These are phyloP conservation scores for Acheta domesticus DNA, from an alignment of 2,888 invertebrate species.

Conservation along the genomic window DNA sequence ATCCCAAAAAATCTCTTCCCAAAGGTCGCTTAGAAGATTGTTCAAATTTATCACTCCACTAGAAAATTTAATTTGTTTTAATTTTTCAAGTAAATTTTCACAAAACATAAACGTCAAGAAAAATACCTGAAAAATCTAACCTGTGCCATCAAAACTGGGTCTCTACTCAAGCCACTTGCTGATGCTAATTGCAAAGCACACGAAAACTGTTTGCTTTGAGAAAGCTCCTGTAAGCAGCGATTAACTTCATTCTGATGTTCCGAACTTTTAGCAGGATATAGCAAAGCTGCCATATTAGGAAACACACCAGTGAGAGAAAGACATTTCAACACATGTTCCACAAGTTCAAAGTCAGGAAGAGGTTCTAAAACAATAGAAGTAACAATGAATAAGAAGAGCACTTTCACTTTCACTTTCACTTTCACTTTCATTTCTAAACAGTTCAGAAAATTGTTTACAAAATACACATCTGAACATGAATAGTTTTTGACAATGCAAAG, in stretches of 20 bases:
- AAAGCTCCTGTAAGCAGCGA: slow-evolving; percentile 55
- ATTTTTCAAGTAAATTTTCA: too few relatives aligned
- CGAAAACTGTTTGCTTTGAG: slow-evolving; percentile 53
- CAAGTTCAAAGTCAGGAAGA: slow-evolving; percentile 29
- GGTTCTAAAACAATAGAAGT: slow-evolving; percentile 3
- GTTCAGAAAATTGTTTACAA: background rate
- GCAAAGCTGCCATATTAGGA: slow-evolving; percentile 28
- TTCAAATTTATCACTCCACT: slow-evolving; percentile 56
- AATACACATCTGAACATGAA: too few relatives aligned
- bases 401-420: background rate
- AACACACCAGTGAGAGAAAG: slow-evolving; percentile 30
- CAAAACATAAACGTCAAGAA: too few relatives aligned
- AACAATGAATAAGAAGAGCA: background rate
- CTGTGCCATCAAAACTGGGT: slow-evolving; percentile 45
- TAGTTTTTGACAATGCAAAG: too few relatives aligned
- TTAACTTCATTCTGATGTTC: slow-evolving; percentile 51
- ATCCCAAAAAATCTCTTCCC: slow-evolving; percentile 49
- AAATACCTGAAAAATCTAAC: slow-evolving; percentile 29
- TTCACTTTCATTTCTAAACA: background rate
- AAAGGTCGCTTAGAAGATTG: slow-evolving; percentile 42
- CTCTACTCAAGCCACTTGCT: slow-evolving; percentile 42
- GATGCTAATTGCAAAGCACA: slow-evolving; percentile 59
- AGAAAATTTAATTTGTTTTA: slow-evolving; percentile 43
- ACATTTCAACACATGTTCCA: slow-evolving; percentile 29
- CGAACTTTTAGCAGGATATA: slow-evolving; percentile 49